Base-by-base conservation (phyloP, 2,888 invertebrate genomes). In the Limnephilus auricula region DNA sequence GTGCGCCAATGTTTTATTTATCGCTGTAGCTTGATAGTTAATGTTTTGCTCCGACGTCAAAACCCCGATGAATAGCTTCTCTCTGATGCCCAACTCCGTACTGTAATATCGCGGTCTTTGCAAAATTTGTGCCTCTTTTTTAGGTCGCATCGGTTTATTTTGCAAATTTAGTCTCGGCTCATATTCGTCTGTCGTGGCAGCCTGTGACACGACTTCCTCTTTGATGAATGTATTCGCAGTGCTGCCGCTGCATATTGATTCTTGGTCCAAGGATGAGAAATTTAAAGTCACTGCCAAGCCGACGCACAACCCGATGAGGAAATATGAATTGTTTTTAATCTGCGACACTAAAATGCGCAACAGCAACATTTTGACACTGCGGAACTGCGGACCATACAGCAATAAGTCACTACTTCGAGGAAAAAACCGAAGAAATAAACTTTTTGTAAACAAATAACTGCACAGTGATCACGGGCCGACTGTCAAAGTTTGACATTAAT, bases 21-120 rank as follows among this genome's bases (percentile, higher is more conserved):
- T 95, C 25, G 99, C 98, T 78, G 97, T 96, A 0, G 98, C 98
- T 93, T 98, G 96, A 79, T 96, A 97, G 92, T 97, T 97, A 32
- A 97, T 97, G 94, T 96, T 97, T 89, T 97, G 97, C 94, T 97
- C 97, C 2, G 97, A 97, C 31, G 98, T 98, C 94, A 99, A 96
- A 79, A 99, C 97, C 31, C 98, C 99, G 65, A 99, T 97, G 94
- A 99, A 98, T 25, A 99, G 94, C 94, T 98, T 98, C 93, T 98
- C 98, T 92, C 98, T 96, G 93, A 99, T 99, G 31, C 99, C 99
- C 90, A 99, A 96, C 95, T 99, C 99, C 0, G 99, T 99, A 87
- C 98, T 98, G 94, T 99, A 99, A 95, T 99, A 99, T 34, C 99
- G 96, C 0, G 99, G 99, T 2, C 99, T 97, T 90, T 98, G 96